These are phyloP conservation scores for Polyergus mexicanus DNA, from an alignment of 1,140 invertebrate species.

Conservation along the genomic window DNA sequence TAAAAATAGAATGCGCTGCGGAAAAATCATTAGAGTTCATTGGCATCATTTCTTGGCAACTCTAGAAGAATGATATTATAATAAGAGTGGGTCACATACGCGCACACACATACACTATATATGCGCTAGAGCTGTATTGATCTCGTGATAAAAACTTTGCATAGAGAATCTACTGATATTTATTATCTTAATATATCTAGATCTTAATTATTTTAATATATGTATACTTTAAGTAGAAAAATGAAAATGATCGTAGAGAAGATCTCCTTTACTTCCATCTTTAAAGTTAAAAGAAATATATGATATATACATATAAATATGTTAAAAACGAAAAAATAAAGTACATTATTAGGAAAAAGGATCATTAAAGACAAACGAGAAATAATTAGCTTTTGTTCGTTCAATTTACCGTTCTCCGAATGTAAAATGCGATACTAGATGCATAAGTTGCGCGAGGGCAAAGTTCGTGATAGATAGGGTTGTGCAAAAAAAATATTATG, in stretches of 20 bases:
- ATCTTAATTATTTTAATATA: not conserved
- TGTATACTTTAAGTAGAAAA: not conserved
- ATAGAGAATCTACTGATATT: not conserved
- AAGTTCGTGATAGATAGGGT: not conserved
- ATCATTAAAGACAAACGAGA: not conserved
- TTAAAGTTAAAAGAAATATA: not conserved
- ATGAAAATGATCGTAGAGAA: not conserved
- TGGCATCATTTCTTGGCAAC: slow-evolving; percentile 53
- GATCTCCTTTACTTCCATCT: not conserved
- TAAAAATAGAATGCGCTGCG: slow-evolving; percentile 39
- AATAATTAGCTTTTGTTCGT: not conserved
- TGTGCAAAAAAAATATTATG: not conserved
- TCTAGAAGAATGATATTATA: slow-evolving; percentile 37
- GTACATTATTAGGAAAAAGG: too few species aligned
- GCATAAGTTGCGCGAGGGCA: not conserved
- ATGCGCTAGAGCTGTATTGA: slow-evolving; percentile 40
- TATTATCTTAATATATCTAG: not conserved
- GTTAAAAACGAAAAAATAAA: not conserved
- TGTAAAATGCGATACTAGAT: not conserved
- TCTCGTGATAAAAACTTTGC: slow-evolving; percentile 3
- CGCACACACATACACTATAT: not conserved
- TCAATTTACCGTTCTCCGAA: not conserved
- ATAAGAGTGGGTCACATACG: not conserved
- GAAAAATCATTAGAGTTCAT: slow-evolving; percentile 21
- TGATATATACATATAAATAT: not conserved